phyloP scores from a whole-genome alignment of 2,113 vertebrate species.

The Tupaia chinensis region DNA sequence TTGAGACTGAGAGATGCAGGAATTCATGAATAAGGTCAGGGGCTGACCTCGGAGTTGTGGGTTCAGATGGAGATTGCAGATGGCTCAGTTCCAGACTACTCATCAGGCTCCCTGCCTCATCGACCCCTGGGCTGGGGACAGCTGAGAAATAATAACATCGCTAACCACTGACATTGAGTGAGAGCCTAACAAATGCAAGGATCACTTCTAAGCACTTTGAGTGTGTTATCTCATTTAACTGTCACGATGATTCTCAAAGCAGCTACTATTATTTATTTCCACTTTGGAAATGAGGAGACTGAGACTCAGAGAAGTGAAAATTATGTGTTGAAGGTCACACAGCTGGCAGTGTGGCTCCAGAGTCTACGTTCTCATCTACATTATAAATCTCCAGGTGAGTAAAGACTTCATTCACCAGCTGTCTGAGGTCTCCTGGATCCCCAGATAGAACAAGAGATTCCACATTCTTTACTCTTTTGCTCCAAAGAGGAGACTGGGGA shows the following conservation, averaged over 20 bases:
- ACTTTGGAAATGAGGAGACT: background rate
- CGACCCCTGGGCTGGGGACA: too few relatives aligned
- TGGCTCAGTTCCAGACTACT: background rate
- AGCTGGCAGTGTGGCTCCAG: background rate
- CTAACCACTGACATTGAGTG: accelerated
- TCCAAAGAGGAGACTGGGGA: background rate
- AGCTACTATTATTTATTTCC: background rate
- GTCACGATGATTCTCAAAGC: background rate
- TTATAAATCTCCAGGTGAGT: too few relatives aligned
- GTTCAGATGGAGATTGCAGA: background rate
- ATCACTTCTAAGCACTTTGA: background rate
- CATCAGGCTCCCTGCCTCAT: background rate
- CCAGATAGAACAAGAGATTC: background rate
- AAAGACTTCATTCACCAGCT: background rate
- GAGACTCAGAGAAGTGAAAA: background rate
- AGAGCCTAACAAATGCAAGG: background rate
- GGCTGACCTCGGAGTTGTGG: background rate
- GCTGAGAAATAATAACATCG: background rate
- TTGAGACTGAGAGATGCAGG: background rate
- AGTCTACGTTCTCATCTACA: background rate
- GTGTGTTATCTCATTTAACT: background rate
- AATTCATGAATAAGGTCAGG: background rate
- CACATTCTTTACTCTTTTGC: background rate
- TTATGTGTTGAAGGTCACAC: background rate
- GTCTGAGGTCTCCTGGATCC: background rate